Base-by-base conservation (phyloP, 1,140 invertebrate species). In the Glossosoma conforme region DNA sequence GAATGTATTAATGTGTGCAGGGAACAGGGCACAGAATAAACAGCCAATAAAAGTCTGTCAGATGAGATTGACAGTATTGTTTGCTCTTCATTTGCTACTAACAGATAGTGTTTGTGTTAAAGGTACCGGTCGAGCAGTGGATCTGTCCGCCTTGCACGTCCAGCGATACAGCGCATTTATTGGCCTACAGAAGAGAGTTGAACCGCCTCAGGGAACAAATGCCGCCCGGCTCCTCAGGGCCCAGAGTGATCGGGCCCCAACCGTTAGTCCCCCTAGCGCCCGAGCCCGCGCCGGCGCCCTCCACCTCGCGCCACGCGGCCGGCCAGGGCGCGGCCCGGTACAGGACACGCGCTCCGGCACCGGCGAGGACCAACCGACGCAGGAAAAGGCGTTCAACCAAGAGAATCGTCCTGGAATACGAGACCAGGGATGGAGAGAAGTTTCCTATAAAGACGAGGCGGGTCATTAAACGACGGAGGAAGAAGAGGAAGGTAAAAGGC, bases 131-230 rank as follows among this genome's bases (percentile, higher is more conserved):
- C 30, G 84, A 89, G 20, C 83, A 91, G 51, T 97, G 93, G 94
- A 91, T 83, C 62, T 97, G 94, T 70, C 85, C 87, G 14, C 76
- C 78, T 13, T 95, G 91, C 63, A 62, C 70, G 2, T 24, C 24
- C 56, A 56, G 61, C 25, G 46, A 54, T n/a, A 28, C 59, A 3
- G 65, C 75, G 21, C 75, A 79, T 59, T 64, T 65, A 10, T 62
- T 75, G 61, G 65, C n/a, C n/a, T n/a, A 37, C 11, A 37, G 35
- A 37, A 14, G 35, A 5, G 35, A 14, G 35, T 37, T 37, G 35
- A 21, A 21, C 2, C 18, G 36, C 19, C 36, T 3, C 3, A 3
- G 3, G 36, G n/a, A 13, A 3, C 36, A 11, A 4, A 13, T 10
- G 45, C 19, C 15, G 20, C 45, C 17, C 21, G 17, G 20, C 11